Base-by-base conservation (phyloP, 1,140 invertebrate species). In the Cardiocondyla obscurior region DNA sequence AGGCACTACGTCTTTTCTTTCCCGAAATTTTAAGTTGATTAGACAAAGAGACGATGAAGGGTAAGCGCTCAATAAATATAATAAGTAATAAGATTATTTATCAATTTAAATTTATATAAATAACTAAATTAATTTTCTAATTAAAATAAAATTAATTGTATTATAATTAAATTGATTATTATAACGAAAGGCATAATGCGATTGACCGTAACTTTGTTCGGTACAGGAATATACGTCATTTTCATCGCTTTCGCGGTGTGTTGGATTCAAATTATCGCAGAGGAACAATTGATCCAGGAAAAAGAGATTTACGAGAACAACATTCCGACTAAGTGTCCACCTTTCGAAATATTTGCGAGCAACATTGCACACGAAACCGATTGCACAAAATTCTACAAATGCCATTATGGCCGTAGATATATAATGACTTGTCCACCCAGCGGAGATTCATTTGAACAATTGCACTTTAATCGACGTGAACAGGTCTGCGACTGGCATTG, bases 341-440 rank as follows among this genome's bases (percentile, higher is more conserved):
- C 14, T 0, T 12, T 0, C 22, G 57, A 46, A 14, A 22, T 14
- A 19, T 5, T 0, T 0, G 10, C 72, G 8, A 64, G 3, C 3
- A 5, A 76, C 36, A 1, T 64, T 1, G n/a, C 72, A 4, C 72
- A 76, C 16, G 72, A 76, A 62, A 33, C 6, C 1, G 7, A 64
- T 8, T 76, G 57, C 7, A 76, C 72, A 1, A 64, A 46, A 1
- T 76, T 76, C 36, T 76, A 76, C n/a, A 49, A 62, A 2, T 76
- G 72, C 16, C 1, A 7, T 10, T 22, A 28, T 25, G 1, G 4
- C 0, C 4, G 0, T 8, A 22, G 10, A n/a, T n/a, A n/a, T n/a
- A n/a, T n/a, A n/a, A n/a, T n/a, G n/a, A n/a, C n/a, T n/a, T n/a
- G n/a, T n/a, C n/a, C n/a, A n/a, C n/a, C n/a, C n/a, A n/a, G n/a